A percentile compares a stretch with the other conserved stretches of the same genome.
Conservation (phyloP, 2,113 vertebrate species). For the Ochotona curzoniae region DNA sequence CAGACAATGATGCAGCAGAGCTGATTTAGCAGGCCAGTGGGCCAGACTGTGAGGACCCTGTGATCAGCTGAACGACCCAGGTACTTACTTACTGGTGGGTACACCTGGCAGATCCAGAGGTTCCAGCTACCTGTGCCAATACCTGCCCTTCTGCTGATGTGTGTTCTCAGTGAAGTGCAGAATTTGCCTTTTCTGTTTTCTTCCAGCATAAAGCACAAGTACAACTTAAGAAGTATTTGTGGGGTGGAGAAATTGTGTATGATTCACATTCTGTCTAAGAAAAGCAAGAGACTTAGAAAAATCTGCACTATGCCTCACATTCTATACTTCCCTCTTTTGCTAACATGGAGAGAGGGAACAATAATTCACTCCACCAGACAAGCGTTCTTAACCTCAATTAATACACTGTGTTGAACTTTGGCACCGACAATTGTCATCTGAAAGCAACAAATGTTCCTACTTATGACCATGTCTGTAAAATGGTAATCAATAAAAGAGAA, state of each 20-base stretch:
- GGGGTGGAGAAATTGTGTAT: not conserved
- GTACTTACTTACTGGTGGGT: not conserved
- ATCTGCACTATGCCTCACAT: not conserved
- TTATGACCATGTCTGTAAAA: slow-evolving; percentile 1
- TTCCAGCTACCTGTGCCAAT: not conserved
- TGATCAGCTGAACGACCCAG: not conserved
- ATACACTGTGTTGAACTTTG: not conserved
- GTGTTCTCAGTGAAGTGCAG: not conserved
- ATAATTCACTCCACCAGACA: not conserved
- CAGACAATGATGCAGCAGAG: not conserved
- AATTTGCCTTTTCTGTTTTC: slow-evolving; percentile 16
- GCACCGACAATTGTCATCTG: not conserved
- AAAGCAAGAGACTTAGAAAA: not conserved
- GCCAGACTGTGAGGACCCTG: not conserved
- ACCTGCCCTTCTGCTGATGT: not conserved
- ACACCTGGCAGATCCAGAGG: not conserved
- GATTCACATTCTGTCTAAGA: not conserved
- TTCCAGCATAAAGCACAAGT: not conserved
- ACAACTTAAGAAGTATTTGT: not conserved
- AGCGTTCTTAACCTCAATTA: not conserved
- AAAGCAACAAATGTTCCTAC: slow-evolving; percentile 37
- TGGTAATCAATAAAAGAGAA: not conserved
- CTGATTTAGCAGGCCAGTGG: not conserved
- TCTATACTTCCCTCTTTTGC: slow-evolving; percentile 15
- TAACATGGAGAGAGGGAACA: not conserved